Evolutionary conservation across 2,888 invertebrate species (phyloP).

Genomic region (Seladonia tumulorum): DNA sequence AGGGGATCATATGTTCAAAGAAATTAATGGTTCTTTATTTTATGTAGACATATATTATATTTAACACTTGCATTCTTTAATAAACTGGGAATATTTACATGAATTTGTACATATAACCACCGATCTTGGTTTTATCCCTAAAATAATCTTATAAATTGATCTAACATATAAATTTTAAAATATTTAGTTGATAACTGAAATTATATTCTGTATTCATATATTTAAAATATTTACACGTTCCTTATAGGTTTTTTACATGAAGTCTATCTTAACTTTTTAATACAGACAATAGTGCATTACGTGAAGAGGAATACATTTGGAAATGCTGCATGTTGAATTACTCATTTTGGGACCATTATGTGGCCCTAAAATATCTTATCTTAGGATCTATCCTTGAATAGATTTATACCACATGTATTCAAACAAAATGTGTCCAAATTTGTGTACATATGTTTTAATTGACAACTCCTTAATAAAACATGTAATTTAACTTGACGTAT

Average conservation of each 20-base stretch:
- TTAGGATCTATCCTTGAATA: too few species aligned
- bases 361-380: too few species aligned
- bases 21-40: conserved; percentile 18
- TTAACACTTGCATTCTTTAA: conserved; percentile 67
- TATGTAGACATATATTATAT: conserved; percentile 66
- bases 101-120: conserved; percentile 77
- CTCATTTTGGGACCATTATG: neutral
- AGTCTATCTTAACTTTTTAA: neutral
- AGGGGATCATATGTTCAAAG: neutral
- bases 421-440: neutral
- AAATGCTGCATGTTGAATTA: neutral
- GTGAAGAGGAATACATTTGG: neutral
- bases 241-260: neutral
- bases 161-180: neutral
- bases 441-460: neutral
- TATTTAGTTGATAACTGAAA: neutral
- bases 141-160: conserved; percentile 1
- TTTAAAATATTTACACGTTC: neutral
- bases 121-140: conserved; percentile 55
- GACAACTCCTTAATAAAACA: neutral
- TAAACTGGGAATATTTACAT: conserved; percentile 78
- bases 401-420: neutral
- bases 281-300: neutral
- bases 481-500: neutral
- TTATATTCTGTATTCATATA: neutral